Evolutionary conservation across 2,797 vertebrate genomes (phyloP), one percentile per base, ranked within the genome.

Genomic region (Astyanax mexicanus): DNA sequence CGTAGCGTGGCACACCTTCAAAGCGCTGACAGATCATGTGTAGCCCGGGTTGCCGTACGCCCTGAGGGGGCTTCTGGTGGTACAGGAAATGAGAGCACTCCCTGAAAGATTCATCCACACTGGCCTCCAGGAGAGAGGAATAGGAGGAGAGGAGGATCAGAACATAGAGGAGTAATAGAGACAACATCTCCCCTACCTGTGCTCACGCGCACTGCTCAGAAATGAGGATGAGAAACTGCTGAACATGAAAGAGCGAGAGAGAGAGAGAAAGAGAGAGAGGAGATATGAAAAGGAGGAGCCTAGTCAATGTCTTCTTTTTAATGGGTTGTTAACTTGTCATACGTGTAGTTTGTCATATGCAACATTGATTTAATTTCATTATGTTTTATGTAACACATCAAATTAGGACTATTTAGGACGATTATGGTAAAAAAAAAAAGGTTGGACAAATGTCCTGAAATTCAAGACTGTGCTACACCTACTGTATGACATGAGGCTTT

Each of bases 11-110:
- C 38, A 55, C 23, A 29, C 65, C 29, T 8, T 66, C 51, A 54
- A 78, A 78, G 8, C 17, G 61, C 54, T 81, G 80, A 80, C 75
- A 81, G 44, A 78, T 77, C 15, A 11, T 51, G 12, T 38, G 40
- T 1, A 75, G 21, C 37, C 40, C 51, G 1, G 0, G n/a, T 8
- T 15, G 23, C 2, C 5, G 21, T 4, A 80, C 11, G 17, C 73
- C 74, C 40, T 0, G 47, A 0, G 67, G 72, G 3, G 72, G 23
- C 23, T 19, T 42, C 35, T 57, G 19, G 21, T 23, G 25, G 52
- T 80, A 75, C 12, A 80, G 72, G 68, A 80, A 80, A 0, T 4
- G 58, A 11, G 37, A 65, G 52, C 73, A 75, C 4, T 75, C 78
- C 49, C 49, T 27, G 23, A 75, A 80, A 19, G 57, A 38, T 27